These are phyloP conservation scores for Esperia sulphurella DNA, from an alignment of 2,888 invertebrate genomes.

Conservation along the genomic window DNA sequence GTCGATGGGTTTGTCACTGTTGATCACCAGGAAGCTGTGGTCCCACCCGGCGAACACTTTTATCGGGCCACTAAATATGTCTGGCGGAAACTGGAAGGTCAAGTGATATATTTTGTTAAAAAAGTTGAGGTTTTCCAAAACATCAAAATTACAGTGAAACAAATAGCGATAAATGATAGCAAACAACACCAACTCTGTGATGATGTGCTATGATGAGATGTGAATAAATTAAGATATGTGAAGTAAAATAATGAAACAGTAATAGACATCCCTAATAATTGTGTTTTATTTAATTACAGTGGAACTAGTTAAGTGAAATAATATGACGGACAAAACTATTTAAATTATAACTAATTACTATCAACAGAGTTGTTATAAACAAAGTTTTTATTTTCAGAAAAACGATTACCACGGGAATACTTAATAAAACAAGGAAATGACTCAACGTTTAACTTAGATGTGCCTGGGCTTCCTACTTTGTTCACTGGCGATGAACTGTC, in stretches of 20 bases:
- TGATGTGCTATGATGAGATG: too few relatives aligned
- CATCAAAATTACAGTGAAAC: too few relatives aligned
- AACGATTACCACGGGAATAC: not conserved
- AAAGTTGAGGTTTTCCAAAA: too few relatives aligned
- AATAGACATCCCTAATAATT: too few relatives aligned
- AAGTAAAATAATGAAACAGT: too few relatives aligned
- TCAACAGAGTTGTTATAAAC: not conserved
- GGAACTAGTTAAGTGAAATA: too few relatives aligned
- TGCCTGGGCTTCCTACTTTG: slow-evolving; percentile 44
- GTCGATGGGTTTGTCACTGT: slow-evolving; percentile 79
- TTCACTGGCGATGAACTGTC: slow-evolving; percentile 39
- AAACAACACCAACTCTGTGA: too few relatives aligned
- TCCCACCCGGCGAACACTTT: slow-evolving; percentile 91
- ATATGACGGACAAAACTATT: not conserved
- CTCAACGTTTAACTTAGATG: slow-evolving; percentile 68
- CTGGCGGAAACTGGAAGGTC: slow-evolving; percentile 46
- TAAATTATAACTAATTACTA: not conserved
- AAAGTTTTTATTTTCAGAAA: too few relatives aligned
- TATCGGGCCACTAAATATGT: slow-evolving; percentile 65
- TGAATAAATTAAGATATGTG: too few relatives aligned
- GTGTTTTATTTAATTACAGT: too few relatives aligned
- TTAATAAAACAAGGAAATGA: slow-evolving; percentile 37
- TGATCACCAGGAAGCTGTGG: slow-evolving; percentile 89
- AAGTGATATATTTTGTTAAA: too few relatives aligned
- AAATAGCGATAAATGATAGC: too few relatives aligned